Evolutionary conservation across 2,888 invertebrate genomes (phyloP), one percentile per base, ranked within the genome.

Genomic region (Troides aeacus): DNA sequence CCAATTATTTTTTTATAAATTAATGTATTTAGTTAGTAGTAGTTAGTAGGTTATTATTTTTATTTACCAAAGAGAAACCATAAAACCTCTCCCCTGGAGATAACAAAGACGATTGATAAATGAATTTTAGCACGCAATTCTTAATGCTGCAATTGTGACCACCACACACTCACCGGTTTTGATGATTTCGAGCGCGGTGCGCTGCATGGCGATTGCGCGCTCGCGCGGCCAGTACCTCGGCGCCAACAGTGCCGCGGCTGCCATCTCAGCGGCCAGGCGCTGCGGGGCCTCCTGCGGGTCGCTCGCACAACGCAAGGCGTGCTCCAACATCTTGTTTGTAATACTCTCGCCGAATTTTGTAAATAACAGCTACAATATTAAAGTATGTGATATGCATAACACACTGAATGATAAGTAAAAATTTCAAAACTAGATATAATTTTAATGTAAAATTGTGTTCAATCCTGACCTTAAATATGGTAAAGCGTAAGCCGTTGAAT

Each of bases 161-260:
- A 39, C 36, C 10, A 39, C 30, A 50, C 18, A 74, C 73, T 50
- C 67, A 89, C 90, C 89, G n/a, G 77, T 95, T 68, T 91, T 89
- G 18, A 97, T 87, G 0, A 97, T 86, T 0, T 96, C 95, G 30
- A 94, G 80, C 8, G 96, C 84, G 72, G 90, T 88, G 0, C 84
- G 78, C 93, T 96, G 96, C 82, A 97, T 81, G 0, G 88, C 83
- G 1, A 89, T 80, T 0, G 95, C 93, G 87, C 95, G 94, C 0
- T 92, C 87, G 74, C 94, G 95, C 0, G 94, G 90, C 97, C 97
- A 98, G 86, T 97, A 96, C 75, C 97, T 96, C 36, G 96, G 94
- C 2, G 97, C 97, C n/a, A 95, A 90, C 24, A 98, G 92, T 0
- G 97, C 85, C 0, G 97, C 96, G n/a, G 96, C 94, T 5, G 96